Base-by-base conservation (phyloP, 1,140 invertebrate species). In the Listronotus oregonensis region DNA sequence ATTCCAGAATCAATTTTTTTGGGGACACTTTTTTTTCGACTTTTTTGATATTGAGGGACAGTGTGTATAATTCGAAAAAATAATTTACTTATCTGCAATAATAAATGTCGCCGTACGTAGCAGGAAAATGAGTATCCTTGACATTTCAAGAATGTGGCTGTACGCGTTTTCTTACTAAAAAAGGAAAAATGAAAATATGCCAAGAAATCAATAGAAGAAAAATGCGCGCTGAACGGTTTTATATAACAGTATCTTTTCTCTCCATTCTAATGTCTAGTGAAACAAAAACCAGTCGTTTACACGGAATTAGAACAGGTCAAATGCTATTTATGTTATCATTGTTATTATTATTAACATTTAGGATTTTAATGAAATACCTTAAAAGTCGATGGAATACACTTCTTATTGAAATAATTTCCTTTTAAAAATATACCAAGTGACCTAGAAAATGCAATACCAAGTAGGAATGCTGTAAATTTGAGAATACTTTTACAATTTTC, bases 181-280 rank as follows among this genome's bases (percentile, higher is more conserved):
- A 61, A 51, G 59, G 47, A 61, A 61, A 61, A 51, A 46, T 61
- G 59, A 61, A 61, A 61, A 61, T 57, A 46, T 43, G 37, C 43
- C 54, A 27, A 43, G 54, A 57, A 43, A 42, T 46, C 50, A 52
- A 52, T 52, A 52, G 6, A 27, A 27, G 46, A 49, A 49, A 49
- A 49, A 21, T 49, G 32, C 37, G 51, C 51, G 32, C 37, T 37
- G n/a, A 54, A 39, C 51, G n/a, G 32, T 39, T 54, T 34, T 54
- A 54, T 54, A 31, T 54, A 39, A 39, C 32, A 27, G 14, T 34
- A 34, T 54, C 31, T 54, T 54, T 54, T 37, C 27, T 14, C 12
- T 39, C 14, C 6, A 12, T 11, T 51, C 21, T 32, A 51, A 15
- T 18, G 10, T 14, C 46, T 49, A 17, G 21, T 49, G 11, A 6